These are phyloP conservation scores for Echiichthys vipera DNA, from an alignment of 2,797 vertebrate species.

Conservation along the genomic window DNA sequence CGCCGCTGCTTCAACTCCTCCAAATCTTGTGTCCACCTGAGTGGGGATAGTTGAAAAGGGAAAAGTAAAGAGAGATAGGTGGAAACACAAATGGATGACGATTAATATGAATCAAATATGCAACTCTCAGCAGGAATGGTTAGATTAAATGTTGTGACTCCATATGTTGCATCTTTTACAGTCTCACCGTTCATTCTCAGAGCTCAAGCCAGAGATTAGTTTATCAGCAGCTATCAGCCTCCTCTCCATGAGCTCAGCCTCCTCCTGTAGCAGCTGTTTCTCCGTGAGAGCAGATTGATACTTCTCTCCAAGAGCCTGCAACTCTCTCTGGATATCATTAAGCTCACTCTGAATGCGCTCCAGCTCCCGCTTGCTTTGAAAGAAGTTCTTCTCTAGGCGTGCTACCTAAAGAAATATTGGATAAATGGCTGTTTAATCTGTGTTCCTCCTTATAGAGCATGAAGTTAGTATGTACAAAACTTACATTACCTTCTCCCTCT, in stretches of 20 bases:
- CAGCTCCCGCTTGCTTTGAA: slow-evolving; percentile 90
- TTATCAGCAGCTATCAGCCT: slow-evolving; percentile 94
- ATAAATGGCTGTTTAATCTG: not conserved
- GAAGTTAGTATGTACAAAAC: not conserved
- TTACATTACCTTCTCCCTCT: slow-evolving; percentile 91
- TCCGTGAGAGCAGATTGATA: slow-evolving; percentile 90
- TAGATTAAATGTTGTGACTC: not conserved
- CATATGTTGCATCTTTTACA: slow-evolving; percentile 4
- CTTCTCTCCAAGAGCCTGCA: slow-evolving; percentile 87
- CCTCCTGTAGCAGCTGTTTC: slow-evolving; percentile 91
- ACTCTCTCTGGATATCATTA: slow-evolving; percentile 86
- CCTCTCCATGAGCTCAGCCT: slow-evolving; percentile 95
- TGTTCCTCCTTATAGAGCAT: not conserved
- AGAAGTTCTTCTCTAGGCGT: slow-evolving; percentile 91
- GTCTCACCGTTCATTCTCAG: slow-evolving; percentile 92
- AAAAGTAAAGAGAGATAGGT: not conserved
- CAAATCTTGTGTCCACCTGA: slow-evolving; percentile 93
- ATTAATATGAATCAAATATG: not conserved
- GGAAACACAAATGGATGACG: not conserved
- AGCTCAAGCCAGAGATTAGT: slow-evolving; percentile 93
- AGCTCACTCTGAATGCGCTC: slow-evolving; percentile 91
- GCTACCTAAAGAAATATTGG: slow-evolving; percentile 85
- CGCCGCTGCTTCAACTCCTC: slow-evolving; percentile 87
- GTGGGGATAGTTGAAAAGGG: not conserved
- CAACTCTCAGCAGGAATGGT: not conserved